Evolutionary conservation across 2,113 vertebrate species (phyloP).

Genomic region (Geococcyx californianus): DNA sequence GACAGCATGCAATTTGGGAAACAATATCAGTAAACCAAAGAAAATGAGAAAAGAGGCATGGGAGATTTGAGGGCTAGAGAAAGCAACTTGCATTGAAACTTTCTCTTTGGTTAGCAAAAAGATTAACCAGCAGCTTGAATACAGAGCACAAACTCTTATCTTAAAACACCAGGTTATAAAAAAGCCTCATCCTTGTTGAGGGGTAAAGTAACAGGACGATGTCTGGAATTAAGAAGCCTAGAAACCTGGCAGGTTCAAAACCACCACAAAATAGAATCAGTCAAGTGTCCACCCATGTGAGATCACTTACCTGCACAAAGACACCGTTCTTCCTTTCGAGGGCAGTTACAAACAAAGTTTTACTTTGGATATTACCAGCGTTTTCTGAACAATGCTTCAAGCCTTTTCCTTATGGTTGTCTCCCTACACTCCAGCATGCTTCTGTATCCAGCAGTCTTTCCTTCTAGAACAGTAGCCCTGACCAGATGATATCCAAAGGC

Average conservation of each 20-base stretch:
- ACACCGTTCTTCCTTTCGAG: not conserved
- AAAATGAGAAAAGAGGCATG: not conserved
- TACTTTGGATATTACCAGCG: not conserved
- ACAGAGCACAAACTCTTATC: not conserved
- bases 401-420: not conserved
- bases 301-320: not conserved
- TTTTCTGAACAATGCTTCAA: not conserved
- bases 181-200: not conserved
- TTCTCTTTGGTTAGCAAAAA: not conserved
- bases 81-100: not conserved
- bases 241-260: not conserved
- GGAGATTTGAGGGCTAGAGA: not conserved
- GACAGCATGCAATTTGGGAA: not conserved
- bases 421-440: not conserved
- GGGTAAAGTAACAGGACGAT: fast-evolving
- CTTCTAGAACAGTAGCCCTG: not conserved
- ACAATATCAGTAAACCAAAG: not conserved
- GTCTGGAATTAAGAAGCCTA: not conserved
- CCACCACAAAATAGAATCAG: not conserved
- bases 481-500: not conserved
- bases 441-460: not conserved
- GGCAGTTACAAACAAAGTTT: not conserved
- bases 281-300: fast-evolving
- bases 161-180: not conserved
- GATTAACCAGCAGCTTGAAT: not conserved